Evolutionary conservation across 2,888 invertebrate genomes (phyloP), one percentile per base, ranked within the genome.

Genomic region (Neoitamus cyanurus): DNA sequence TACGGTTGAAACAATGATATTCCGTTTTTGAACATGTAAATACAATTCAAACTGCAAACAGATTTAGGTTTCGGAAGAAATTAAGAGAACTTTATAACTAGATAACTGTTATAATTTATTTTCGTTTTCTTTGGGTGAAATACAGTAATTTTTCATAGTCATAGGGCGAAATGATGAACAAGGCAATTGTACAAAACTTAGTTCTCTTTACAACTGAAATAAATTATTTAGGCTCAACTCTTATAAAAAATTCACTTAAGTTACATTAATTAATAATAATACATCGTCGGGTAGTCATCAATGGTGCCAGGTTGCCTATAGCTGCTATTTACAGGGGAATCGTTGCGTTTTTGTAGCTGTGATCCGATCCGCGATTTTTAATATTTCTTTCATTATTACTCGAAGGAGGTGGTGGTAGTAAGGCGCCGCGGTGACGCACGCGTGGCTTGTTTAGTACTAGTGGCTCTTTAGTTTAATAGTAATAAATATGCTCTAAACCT

Each of bases 141-240:
- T 78, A 78, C 78, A 78, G 78, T 78, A 48, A 34, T 78, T 42
- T 78, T 78, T 48, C 30, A 70, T 78, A 78, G 78, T 78, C 78
- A 78, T 58, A 58, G 78, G 58, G 78, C 78, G 58, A 78, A 78
- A 48, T 78, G 48, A 78, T 78, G 78, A 78, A 78, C 78, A 78
- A 78, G 78, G 78, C 78, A 78, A 78, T 78, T 78, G 48, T 78
- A 78, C 78, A 78, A 78, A 78, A 78, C 78, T 78, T 78, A 78
- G 78, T 78, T 78, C 78, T 78, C 48, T 78, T 78, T 78, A 78
- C 78, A 78, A 78, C 78, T 78, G 78, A 78, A 78, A 78, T 78
- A 78, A 78, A 78, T 78, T 78, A 78, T 78, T 78, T 78, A 78
- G 78, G 46, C 25, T 78, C 78, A 78, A 78, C 78, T 78, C 78